These are phyloP conservation scores for Pelodiscus sinensis DNA, from an alignment of 2,113 vertebrate species.

Conservation along the genomic window DNA sequence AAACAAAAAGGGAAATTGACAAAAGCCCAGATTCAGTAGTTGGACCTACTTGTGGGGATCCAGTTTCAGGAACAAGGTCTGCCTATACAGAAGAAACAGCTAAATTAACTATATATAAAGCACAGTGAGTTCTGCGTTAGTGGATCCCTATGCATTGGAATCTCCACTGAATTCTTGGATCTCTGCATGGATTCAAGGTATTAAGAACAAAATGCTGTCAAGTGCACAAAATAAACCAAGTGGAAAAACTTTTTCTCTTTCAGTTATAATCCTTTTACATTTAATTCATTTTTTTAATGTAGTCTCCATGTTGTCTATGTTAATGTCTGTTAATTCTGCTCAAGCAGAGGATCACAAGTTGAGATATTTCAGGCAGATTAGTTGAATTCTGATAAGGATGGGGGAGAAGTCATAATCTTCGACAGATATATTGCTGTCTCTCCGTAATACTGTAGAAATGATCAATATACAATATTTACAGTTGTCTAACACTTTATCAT, in stretches of 20 bases:
- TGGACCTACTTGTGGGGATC: background rate
- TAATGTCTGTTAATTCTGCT: background rate
- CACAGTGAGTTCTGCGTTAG: background rate
- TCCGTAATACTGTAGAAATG: background rate
- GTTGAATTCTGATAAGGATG: background rate
- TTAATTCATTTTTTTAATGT: background rate
- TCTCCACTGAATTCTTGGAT: background rate
- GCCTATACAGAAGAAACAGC: background rate
- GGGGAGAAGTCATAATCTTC: background rate
- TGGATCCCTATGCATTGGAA: background rate
- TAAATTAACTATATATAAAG: background rate
- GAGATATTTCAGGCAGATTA: background rate
- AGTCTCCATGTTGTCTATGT: background rate
- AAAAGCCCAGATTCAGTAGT: background rate
- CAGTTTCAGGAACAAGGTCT: background rate
- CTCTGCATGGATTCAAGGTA: background rate
- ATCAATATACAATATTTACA: background rate
- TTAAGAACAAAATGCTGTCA: background rate
- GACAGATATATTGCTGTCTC: background rate
- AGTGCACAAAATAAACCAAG: background rate
- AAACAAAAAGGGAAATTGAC: background rate
- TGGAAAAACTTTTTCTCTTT: background rate
- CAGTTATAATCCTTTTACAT: background rate
- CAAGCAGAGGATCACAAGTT: background rate
- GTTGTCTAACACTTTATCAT: fast-evolving